Base-by-base conservation (phyloP, 2,888 invertebrate genomes). In the Drosophila kanekoi region DNA sequence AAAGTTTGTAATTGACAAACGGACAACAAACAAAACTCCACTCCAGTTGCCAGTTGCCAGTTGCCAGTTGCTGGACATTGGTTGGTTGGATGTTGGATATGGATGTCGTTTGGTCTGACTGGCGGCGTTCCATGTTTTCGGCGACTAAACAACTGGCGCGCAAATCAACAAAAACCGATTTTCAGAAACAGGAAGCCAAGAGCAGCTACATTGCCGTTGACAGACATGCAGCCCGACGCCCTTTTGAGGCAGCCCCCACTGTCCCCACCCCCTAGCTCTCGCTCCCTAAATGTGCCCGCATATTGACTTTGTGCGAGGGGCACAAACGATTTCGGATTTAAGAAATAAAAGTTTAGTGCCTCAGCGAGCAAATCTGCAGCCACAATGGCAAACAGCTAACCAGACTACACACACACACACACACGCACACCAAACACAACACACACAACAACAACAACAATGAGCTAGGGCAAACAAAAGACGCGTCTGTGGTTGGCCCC, bases 1-100 rank as follows among this genome's bases (percentile, higher is more conserved):
- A 89, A 89, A 89, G 85, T 89, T 89, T 88, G 85, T 87, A 89
- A 89, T 89, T 89, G 84, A 89, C 89, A 89, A 89, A 85, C 84
- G 89, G 87, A 87, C 89, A 87, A 86, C 86, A 82, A 81, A 86
- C 82, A 81, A 86, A 79, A 76, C 79, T 77, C 81, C 83, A 75
- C 79, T 80, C 67, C 75, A 77, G 67, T 69, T 69, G 69, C 70
- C 71, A 71, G 57, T 69, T 69, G 69, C 70, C 71, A 71, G 57
- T 60, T 68, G 72, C 65, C 70, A 66, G 56, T 59, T 70, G 72
- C 47, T 57, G 51, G 47, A 23, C 41, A 41, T 18, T 51, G 49
- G 37, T 23, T 54, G 56, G 56, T 40, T 48, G 49, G 48, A 48
- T 59, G 49, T 53, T 58, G 52, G 63, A 51, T 58, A 62, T 77